Conservation (phyloP, 2,888 invertebrate genomes). For the Protophormia terraenovae region DNA sequence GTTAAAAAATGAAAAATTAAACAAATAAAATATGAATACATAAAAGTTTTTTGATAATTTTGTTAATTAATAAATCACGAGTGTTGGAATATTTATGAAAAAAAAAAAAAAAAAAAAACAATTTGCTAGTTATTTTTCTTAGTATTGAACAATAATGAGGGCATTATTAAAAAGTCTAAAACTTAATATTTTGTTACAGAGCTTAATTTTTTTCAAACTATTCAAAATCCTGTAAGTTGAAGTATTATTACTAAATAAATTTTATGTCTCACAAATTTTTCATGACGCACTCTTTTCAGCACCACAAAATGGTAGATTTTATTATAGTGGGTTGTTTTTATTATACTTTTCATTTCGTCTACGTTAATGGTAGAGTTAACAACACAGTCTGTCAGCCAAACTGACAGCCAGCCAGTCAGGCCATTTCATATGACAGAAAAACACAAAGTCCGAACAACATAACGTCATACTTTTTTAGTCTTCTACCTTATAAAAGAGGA, state of each 20-base stretch:
- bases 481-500: background rate
- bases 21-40: background rate
- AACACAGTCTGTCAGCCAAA: background rate
- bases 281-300: no score
- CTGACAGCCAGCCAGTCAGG: background rate
- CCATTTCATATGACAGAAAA: background rate
- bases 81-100: background rate
- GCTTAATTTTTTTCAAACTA: no score
- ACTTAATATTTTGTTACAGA: no score
- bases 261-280: no score
- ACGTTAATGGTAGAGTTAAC: slow-evolving; percentile 41
- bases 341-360: slow-evolving; percentile 48
- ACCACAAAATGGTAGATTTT: slow-evolving; percentile 53
- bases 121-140: background rate
- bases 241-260: no score
- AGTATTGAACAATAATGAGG: no score
- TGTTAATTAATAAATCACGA: background rate
- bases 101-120: background rate
- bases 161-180: no score
- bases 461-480: slow-evolving; percentile 45
- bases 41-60: background rate
- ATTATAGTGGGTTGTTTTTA: slow-evolving; percentile 26
- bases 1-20: background rate
- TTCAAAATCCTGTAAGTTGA: no score
- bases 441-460: slow-evolving; percentile 20